These are phyloP conservation scores for Poecilobothrus nobilitatus DNA, from an alignment of 2,888 invertebrate genomes.

Conservation along the genomic window DNA sequence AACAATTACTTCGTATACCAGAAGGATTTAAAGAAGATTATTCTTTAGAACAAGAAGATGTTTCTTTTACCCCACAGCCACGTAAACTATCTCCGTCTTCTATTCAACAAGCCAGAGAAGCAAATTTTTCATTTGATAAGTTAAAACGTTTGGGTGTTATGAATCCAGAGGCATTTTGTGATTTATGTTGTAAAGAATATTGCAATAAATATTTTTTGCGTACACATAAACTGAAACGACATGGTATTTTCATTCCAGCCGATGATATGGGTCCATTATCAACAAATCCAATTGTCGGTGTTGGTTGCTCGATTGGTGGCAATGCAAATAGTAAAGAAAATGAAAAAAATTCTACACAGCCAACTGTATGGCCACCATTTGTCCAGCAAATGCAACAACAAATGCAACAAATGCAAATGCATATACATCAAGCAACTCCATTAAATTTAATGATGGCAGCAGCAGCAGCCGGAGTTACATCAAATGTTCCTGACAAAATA, in stretches of 20 bases:
- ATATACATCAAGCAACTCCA: slow-evolving; percentile 60
- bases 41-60: slow-evolving; percentile 44
- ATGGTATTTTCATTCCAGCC: slow-evolving; percentile 65
- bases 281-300: background rate
- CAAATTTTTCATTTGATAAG: slow-evolving; percentile 64
- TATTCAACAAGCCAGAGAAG: slow-evolving; percentile 58
- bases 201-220: slow-evolving; percentile 87
- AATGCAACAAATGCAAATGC: slow-evolving; percentile 40
- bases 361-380: slow-evolving; percentile 27
- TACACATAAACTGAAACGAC: slow-evolving; percentile 88
- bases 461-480: background rate
- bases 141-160: slow-evolving; percentile 69
- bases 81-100: slow-evolving; percentile 53
- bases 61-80: slow-evolving; percentile 47
- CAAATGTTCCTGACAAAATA: slow-evolving; percentile 17
- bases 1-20: slow-evolving; percentile 35
- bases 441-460: slow-evolving; percentile 61
- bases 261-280: slow-evolving; percentile 43
- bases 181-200: slow-evolving; percentile 86
- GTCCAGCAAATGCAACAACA: slow-evolving; percentile 51
- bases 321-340: slow-evolving; percentile 26
- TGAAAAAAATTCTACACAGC: slow-evolving; percentile 30
- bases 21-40: slow-evolving; percentile 44
- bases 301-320: slow-evolving; percentile 13
- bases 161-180: slow-evolving; percentile 86